Percentiles rank a stretch among this genome's conserved stretches.
Evolutionary conservation across 2,113 vertebrate genomes (phyloP).

Genomic region (Psittacus erithacus): DNA sequence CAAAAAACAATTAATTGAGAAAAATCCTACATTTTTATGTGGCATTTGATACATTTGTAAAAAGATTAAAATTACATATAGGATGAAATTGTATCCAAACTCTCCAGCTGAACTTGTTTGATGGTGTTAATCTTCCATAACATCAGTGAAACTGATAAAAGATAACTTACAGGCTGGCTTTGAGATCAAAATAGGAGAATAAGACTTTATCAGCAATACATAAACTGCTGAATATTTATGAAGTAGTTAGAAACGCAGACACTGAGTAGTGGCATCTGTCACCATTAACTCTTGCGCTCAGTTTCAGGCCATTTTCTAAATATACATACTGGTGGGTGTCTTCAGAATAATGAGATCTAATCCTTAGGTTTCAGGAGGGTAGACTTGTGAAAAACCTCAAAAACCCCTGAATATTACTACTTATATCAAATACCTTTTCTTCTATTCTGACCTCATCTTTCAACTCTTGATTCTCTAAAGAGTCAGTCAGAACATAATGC

Average conservation of each 20-base stretch:
- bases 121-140: neutral
- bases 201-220: neutral
- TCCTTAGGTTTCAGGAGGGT: neutral
- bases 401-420: neutral
- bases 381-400: neutral
- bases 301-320: neutral
- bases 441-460: neutral
- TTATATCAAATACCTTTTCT: neutral
- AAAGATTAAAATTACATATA: neutral
- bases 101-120: neutral
- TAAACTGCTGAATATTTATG: constrained; percentile 4
- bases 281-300: neutral
- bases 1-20: neutral
- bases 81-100: neutral
- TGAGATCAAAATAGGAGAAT: neutral
- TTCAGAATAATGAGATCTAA: neutral
- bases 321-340: neutral
- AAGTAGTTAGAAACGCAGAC: neutral
- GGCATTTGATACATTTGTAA: neutral
- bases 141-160: neutral
- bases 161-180: neutral
- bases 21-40: neutral
- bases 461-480: neutral
- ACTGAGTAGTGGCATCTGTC: neutral
- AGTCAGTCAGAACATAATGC: neutral